Conservation (phyloP, 2,113 vertebrate species). For the Triplophysa rosa region DNA sequence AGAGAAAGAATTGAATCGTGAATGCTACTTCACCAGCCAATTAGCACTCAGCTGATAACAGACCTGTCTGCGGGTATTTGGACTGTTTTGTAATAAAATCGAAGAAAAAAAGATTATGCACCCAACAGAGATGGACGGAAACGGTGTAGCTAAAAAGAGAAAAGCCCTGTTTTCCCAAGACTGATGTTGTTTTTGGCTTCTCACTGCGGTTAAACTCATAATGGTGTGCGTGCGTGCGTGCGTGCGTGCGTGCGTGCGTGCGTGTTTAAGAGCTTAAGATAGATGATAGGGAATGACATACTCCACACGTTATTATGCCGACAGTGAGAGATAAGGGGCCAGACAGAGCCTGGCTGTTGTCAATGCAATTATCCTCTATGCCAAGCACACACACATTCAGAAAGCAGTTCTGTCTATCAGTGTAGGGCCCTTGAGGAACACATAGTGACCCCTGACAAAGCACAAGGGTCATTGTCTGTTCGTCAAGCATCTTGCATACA, state of each 20-base stretch:
- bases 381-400: conserved; percentile 21
- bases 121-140: neutral
- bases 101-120: neutral
- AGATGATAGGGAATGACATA: conserved; percentile 25
- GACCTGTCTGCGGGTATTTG: neutral
- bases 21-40: no score
- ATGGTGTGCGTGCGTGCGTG: neutral
- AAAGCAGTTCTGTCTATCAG: conserved; percentile 25
- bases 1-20: neutral
- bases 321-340: conserved; percentile 36
- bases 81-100: neutral
- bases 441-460: conserved; percentile 26
- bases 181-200: conserved; percentile 15
- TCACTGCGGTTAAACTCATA: conserved; percentile 27
- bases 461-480: no score
- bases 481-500: no score
- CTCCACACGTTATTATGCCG: conserved; percentile 21
- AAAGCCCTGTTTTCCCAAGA: neutral
- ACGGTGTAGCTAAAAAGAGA: neutral
- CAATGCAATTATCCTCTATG: conserved; percentile 33
- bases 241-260: neutral
- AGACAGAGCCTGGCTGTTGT: conserved; percentile 32
- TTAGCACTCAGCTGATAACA: neutral
- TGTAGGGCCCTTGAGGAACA: conserved; percentile 18
- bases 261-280: conserved; percentile 7